These are phyloP conservation scores for Cherax destructor DNA, from an alignment of 1,140 invertebrate genomes.

Conservation along the genomic window DNA sequence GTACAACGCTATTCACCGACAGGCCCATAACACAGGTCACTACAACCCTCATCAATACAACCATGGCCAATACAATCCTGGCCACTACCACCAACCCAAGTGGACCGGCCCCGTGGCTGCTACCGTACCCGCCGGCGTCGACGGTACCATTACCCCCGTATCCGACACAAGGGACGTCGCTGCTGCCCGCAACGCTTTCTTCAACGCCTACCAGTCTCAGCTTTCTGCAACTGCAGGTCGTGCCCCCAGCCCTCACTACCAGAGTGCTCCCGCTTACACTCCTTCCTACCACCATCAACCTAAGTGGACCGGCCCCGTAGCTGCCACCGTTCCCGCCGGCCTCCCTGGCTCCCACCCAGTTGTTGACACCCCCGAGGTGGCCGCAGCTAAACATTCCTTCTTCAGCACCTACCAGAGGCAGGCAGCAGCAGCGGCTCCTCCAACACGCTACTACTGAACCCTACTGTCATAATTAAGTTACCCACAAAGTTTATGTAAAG, in stretches of 20 bases:
- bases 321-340: conserved; percentile 57
- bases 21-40: background rate
- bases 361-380: too few relatives aligned
- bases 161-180: conserved; percentile 21
- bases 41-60: background rate
- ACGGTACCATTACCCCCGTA: background rate
- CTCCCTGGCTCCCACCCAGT: conserved; percentile 42
- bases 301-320: conserved; percentile 66
- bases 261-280: background rate
- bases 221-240: conserved; percentile 1
- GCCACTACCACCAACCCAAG: conserved; percentile 30
- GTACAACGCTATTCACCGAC: background rate
- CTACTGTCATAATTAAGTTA: too few relatives aligned
- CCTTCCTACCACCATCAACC: background rate
- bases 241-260: background rate
- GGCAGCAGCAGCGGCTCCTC: too few relatives aligned
- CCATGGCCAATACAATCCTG: background rate
- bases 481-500: too few relatives aligned
- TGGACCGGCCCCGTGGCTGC: conserved; percentile 46
- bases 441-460: too few relatives aligned
- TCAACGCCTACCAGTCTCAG: conserved; percentile 46
- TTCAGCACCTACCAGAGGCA: too few relatives aligned
- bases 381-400: too few relatives aligned
- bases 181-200: conserved; percentile 14
- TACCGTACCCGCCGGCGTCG: conserved; percentile 21